These are phyloP conservation scores for Mungos mungo DNA, from an alignment of 2,113 vertebrate genomes.

Conservation along the genomic window DNA sequence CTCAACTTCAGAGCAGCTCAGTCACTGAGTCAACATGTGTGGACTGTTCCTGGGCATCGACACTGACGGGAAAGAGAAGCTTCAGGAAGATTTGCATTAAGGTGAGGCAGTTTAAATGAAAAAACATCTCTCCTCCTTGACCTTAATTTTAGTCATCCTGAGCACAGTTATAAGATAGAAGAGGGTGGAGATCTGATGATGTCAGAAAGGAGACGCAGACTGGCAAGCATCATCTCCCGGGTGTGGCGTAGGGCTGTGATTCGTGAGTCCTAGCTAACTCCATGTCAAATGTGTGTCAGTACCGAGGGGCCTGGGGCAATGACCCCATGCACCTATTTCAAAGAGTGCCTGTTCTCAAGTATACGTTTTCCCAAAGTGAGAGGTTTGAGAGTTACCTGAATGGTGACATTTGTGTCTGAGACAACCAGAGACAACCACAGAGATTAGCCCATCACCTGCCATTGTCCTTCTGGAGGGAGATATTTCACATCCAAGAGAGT, in stretches of 20 bases:
- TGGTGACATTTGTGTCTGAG: not conserved
- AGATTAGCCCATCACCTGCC: not conserved
- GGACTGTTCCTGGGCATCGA: not conserved
- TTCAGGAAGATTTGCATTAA: not conserved
- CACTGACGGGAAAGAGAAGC: not conserved
- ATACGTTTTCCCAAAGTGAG: not conserved
- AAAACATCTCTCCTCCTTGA: not conserved
- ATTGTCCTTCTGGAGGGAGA: not conserved
- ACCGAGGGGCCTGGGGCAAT: not conserved
- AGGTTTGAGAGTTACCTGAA: not conserved
- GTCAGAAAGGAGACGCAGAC: not conserved
- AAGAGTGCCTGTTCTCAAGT: not conserved
- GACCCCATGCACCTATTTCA: not conserved
- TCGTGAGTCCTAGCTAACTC: not conserved
- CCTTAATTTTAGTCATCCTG: not conserved
- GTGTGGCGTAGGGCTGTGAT: accelerated
- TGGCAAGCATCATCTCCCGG: not conserved
- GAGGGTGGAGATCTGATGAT: not conserved
- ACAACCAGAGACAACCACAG: not conserved
- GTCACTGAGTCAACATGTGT: not conserved
- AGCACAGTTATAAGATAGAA: not conserved
- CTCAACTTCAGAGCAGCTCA: not conserved
- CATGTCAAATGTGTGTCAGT: not conserved
- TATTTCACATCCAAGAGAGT: not conserved
- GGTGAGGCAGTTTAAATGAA: not conserved